These are phyloP conservation scores for Semaprochilodus insignis DNA, from an alignment of 2,797 vertebrate genomes.

Conservation along the genomic window DNA sequence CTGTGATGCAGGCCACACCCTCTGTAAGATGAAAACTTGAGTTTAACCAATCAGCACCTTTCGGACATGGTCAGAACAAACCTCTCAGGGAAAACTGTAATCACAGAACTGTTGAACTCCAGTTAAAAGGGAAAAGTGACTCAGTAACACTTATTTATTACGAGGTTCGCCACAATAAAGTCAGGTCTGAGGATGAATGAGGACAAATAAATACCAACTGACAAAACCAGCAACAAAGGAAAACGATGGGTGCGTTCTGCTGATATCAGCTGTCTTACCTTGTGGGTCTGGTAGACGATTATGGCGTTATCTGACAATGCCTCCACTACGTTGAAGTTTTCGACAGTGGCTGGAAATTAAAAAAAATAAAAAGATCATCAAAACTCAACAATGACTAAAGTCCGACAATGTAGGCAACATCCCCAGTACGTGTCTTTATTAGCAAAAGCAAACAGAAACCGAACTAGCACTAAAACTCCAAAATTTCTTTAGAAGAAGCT, in stretches of 20 bases:
- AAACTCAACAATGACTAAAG: background rate
- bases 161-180: too few relatives aligned
- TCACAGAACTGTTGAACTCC: too few relatives aligned
- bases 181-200: background rate
- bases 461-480: too few relatives aligned
- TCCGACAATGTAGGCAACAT: background rate
- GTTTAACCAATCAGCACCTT: background rate
- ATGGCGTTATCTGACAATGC: conserved; percentile 92
- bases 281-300: conserved; percentile 97
- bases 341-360: conserved; percentile 87
- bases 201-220: background rate
- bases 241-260: background rate
- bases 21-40: conserved; percentile 72
- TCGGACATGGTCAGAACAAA: too few relatives aligned
- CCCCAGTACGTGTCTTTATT: too few relatives aligned
- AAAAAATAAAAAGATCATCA: background rate
- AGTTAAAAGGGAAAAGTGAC: too few relatives aligned
- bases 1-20: conserved; percentile 98
- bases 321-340: conserved; percentile 97
- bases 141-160: too few relatives aligned
- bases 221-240: background rate
- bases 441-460: too few relatives aligned
- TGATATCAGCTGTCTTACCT: conserved; percentile 78
- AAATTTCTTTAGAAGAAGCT: too few relatives aligned
- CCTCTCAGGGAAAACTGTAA: too few relatives aligned